These are phyloP conservation scores for Megalops cyprinoides DNA, from an alignment of 2,797 vertebrate species.

Conservation along the genomic window DNA sequence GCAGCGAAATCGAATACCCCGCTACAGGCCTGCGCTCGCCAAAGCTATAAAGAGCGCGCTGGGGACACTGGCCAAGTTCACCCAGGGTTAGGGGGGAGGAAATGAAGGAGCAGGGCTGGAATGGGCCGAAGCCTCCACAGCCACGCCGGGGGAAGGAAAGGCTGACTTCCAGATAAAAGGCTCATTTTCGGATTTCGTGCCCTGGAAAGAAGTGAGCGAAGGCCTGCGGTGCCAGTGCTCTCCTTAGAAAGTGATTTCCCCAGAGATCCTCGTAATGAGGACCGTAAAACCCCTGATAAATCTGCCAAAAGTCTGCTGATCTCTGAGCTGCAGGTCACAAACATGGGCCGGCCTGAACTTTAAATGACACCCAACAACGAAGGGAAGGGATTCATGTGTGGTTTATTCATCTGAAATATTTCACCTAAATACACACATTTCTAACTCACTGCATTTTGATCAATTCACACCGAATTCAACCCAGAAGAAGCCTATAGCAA, in stretches of 20 bases:
- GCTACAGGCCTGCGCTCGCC: background rate
- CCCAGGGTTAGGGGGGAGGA: conserved; percentile 2
- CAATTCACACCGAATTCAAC: too few relatives aligned
- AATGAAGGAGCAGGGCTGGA: conserved; percentile 2
- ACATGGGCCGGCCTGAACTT: background rate
- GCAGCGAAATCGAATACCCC: conserved; percentile 30
- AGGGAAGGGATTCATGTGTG: background rate
- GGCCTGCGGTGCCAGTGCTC: background rate
- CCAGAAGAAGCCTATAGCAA: too few relatives aligned
- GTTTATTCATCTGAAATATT: background rate
- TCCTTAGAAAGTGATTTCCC: background rate
- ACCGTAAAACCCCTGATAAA: background rate
- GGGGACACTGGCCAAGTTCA: conserved; percentile 14
- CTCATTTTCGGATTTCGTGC: background rate
- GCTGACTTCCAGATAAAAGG: background rate
- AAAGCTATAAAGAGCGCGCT: background rate
- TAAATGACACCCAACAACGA: background rate
- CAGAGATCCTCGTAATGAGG: background rate
- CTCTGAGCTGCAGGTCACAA: background rate
- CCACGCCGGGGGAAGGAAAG: background rate
- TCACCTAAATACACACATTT: background rate
- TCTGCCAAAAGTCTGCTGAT: background rate
- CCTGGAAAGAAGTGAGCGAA: too few relatives aligned
- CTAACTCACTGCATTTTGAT: too few relatives aligned
- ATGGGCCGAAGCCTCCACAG: background rate